phyloP scores from a whole-genome alignment of 2,888 invertebrate genomes.

The Melangyna quadrimaculata region DNA sequence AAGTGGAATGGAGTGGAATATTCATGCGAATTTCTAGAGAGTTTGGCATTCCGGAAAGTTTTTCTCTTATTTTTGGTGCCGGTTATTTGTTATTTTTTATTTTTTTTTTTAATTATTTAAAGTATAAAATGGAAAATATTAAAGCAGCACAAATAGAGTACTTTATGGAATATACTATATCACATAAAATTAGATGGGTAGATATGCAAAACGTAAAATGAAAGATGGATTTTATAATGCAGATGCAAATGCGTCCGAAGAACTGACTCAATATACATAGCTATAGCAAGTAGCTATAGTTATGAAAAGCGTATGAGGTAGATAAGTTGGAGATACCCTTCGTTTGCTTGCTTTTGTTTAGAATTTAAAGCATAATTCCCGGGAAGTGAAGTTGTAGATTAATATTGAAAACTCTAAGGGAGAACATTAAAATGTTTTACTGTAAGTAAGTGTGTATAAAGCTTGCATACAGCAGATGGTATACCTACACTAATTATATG shows the following conservation, averaged over 20 bases:
- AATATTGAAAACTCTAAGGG: background rate
- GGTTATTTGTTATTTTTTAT: background rate
- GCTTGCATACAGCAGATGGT: background rate
- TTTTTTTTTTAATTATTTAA: slow-evolving; percentile 24
- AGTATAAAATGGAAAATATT: slow-evolving; percentile 13
- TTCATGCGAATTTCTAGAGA: slow-evolving; percentile 2
- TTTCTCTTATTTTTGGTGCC: background rate
- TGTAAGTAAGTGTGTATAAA: background rate
- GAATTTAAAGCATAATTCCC: background rate
- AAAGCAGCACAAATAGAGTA: slow-evolving; percentile 3
- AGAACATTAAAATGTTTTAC: background rate
- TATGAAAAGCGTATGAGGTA: too few species aligned
- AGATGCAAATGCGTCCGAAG: background rate
- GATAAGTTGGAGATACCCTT: background rate
- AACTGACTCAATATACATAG: background rate
- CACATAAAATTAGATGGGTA: background rate
- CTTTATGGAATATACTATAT: background rate
- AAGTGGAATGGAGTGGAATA: slow-evolving; percentile 3
- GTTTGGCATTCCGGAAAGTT: slow-evolving; percentile 1
- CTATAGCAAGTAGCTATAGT: too few species aligned
- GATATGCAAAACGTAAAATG: background rate
- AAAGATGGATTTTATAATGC: background rate
- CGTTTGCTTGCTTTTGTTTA: too few species aligned
- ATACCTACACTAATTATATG: background rate
- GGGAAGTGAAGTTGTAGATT: background rate